Conservation (phyloP, 2,113 vertebrate species). For the Xenopus borealis region DNA sequence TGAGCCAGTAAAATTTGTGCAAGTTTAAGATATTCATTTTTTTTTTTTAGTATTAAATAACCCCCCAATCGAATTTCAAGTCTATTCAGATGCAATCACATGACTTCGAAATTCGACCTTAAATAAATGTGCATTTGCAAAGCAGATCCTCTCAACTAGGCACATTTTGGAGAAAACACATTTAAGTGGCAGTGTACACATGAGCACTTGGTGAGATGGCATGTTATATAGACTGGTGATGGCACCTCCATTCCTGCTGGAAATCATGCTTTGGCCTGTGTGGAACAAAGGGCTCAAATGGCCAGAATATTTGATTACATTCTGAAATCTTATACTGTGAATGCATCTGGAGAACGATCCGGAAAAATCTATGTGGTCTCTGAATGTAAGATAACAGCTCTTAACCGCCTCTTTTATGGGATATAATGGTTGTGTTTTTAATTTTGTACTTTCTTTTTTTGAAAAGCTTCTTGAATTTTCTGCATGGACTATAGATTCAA, state of each 20-base stretch:
- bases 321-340: neutral
- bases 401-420: conserved; percentile 67
- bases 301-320: neutral
- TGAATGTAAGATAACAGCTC: conserved; percentile 59
- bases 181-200: neutral
- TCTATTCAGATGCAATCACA: too few species aligned
- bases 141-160: neutral
- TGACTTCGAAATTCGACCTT: too few species aligned
- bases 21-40: too few species aligned
- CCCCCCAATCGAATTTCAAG: too few species aligned
- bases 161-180: neutral
- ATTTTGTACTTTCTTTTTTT: conserved; percentile 88
- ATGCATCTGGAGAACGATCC: conserved; percentile 12
- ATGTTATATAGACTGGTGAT: conserved; percentile 32
- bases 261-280: conserved; percentile 22
- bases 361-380: conserved; percentile 37
- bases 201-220: conserved; percentile 10
- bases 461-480: conserved; percentile 79
- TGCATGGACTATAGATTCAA: conserved; percentile 81
- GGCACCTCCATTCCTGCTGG: conserved; percentile 24
- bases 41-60: too few species aligned
- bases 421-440: conserved; percentile 74
- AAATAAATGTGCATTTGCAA: too few species aligned
- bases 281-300: neutral
- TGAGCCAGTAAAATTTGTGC: too few species aligned